Conservation (phyloP, 2,113 vertebrate species). For the Gnathonemus echidnorhynchus region DNA sequence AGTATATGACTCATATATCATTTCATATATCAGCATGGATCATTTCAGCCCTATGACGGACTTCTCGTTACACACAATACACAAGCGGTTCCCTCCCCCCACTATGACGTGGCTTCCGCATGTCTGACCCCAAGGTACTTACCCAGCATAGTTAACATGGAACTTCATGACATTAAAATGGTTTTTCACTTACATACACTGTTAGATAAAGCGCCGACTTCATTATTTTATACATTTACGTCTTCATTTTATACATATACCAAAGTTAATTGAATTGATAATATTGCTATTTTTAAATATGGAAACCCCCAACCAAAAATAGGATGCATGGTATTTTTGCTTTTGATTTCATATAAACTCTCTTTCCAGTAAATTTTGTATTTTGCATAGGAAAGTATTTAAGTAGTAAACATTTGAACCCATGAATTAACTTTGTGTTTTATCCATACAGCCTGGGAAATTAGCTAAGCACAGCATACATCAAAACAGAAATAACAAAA, state of each 20-base stretch:
- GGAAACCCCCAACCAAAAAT: neutral
- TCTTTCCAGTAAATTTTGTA: neutral
- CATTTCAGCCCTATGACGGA: neutral
- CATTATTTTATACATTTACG: neutral
- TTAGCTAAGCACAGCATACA: neutral
- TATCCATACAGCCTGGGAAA: neutral
- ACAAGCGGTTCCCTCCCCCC: neutral
- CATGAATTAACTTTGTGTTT: neutral
- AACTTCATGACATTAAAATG: neutral
- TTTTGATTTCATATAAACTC: neutral
- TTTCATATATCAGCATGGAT: neutral
- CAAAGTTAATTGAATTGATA: neutral
- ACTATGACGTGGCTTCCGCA: neutral
- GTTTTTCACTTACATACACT: neutral
- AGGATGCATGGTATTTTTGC: neutral
- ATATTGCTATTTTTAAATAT: neutral
- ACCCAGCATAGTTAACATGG: neutral
- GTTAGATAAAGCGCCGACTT: neutral
- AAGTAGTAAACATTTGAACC: neutral
- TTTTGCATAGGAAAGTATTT: neutral
- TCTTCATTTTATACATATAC: neutral
- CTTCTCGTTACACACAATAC: neutral
- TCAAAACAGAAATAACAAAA: neutral
- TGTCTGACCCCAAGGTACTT: slow-evolving; percentile 1
- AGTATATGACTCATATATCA: neutral